Conservation (phyloP, 2,888 invertebrate genomes). For the Heteromyza rotundicornis region DNA sequence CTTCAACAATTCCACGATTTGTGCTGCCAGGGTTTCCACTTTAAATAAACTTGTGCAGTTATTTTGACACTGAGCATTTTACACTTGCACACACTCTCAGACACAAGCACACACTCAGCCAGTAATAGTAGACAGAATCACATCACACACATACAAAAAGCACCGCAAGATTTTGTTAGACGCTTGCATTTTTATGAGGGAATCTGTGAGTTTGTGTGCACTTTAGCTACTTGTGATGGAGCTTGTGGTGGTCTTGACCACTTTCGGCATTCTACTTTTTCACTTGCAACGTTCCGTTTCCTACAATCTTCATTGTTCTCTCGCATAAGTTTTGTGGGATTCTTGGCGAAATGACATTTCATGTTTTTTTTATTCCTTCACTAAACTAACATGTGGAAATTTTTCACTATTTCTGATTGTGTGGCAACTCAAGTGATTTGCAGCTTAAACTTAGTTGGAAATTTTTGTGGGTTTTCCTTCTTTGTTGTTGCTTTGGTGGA, state of each 20-base stretch:
- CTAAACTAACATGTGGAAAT: neutral
- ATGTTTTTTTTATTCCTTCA: neutral
- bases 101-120: constrained; percentile 3
- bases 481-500: too few relatives aligned
- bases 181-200: constrained; percentile 4
- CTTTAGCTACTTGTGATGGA: constrained; percentile 40
- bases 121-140: constrained; percentile 3
- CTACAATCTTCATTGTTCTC: neutral
- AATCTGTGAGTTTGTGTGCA: constrained; percentile 18
- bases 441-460: neutral
- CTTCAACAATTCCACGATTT: neutral
- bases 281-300: neutral
- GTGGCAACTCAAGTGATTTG: constrained; percentile 4
- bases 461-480: neutral
- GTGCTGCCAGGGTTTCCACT: neutral
- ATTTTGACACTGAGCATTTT: neutral
- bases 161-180: neutral
- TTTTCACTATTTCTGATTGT: neutral
- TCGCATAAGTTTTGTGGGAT: neutral
- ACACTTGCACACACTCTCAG: neutral
- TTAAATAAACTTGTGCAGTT: neutral
- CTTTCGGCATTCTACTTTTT: neutral
- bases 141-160: neutral
- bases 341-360: neutral
- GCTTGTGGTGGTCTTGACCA: neutral